Evolutionary conservation across 2,888 invertebrate genomes (phyloP).

Genomic region (Hemithea aestivaria): DNA sequence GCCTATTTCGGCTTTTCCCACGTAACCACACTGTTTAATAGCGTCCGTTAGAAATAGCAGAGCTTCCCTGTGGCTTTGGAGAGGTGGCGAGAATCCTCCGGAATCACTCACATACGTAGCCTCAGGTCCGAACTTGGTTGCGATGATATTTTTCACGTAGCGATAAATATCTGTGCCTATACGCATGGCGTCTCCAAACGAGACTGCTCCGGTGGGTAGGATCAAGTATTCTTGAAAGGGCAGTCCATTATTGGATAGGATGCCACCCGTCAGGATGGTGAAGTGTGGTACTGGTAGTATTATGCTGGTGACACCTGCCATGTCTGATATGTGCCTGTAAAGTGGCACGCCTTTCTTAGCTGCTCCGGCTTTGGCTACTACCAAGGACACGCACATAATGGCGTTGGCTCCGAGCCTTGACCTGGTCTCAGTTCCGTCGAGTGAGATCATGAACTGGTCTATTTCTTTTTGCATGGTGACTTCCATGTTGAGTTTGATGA

Average conservation of each 20-base stretch:
- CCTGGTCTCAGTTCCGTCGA: conserved; percentile 98
- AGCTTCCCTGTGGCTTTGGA: conserved; percentile 95
- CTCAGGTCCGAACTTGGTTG: conserved; percentile 93
- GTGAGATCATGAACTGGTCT: conserved; percentile 90
- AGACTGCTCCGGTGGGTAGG: conserved; percentile 92
- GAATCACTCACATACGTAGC: conserved; percentile 96
- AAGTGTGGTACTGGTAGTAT: conserved; percentile 98
- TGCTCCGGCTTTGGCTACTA: conserved; percentile 97
- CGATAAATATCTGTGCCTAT: conserved; percentile 98
- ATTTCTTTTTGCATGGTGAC: conserved; percentile 94
- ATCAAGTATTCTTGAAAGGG: conserved; percentile 98
- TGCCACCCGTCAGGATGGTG: conserved; percentile 98
- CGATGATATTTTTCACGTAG: conserved; percentile 93
- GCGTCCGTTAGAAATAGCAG: conserved; percentile 89
- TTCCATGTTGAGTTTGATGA: conserved; percentile 88
- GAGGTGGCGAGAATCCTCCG: conserved; percentile 98
- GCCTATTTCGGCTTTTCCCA: conserved; percentile 93
- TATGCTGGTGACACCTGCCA: conserved; percentile 93
- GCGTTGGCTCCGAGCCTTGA: conserved; percentile 97
- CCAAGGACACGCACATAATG: conserved; percentile 96
- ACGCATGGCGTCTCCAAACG: conserved; percentile 97
- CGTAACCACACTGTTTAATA: conserved; percentile 95
- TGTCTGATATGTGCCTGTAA: conserved; percentile 95
- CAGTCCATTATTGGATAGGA: conserved; percentile 96
- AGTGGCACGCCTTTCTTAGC: conserved; percentile 93